Evolutionary conservation across 2,888 invertebrate genomes (phyloP).

Genomic region (Aphodius granarius): DNA sequence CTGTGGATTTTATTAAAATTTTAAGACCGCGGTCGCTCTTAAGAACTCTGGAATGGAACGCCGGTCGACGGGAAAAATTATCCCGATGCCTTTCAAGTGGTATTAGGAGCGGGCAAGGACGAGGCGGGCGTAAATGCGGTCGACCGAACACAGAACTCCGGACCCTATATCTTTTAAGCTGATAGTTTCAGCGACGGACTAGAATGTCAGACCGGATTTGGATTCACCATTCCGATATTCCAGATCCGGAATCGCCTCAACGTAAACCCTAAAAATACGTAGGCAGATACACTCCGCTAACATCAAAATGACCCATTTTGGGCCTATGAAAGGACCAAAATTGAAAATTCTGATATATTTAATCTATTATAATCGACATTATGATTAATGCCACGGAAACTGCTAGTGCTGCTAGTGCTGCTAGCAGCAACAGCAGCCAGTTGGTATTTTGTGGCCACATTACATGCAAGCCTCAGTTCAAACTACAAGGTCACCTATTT

Average conservation of each 20-base stretch:
- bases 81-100: slow-evolving; percentile 7
- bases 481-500: no score
- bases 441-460: no score
- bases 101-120: slow-evolving; percentile 1
- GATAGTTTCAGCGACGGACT: slow-evolving; percentile 2
- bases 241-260: background rate
- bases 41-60: background rate
- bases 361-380: no score
- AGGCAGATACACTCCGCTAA: no score
- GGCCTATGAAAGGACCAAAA: no score
- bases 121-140: background rate
- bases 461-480: no score
- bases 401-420: no score
- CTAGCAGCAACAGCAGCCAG: no score
- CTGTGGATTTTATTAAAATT: slow-evolving; percentile 4
- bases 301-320: no score
- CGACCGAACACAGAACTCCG: slow-evolving; percentile 2
- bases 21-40: background rate
- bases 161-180: slow-evolving; percentile 20
- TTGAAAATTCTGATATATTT: no score
- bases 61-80: slow-evolving; percentile 5
- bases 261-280: background rate
- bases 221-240: slow-evolving; percentile 13
- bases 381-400: no score
- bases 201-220: slow-evolving; percentile 16